Evolutionary conservation across 2,888 invertebrate species (phyloP).

Genomic region (Hirudinaria manillensis): DNA sequence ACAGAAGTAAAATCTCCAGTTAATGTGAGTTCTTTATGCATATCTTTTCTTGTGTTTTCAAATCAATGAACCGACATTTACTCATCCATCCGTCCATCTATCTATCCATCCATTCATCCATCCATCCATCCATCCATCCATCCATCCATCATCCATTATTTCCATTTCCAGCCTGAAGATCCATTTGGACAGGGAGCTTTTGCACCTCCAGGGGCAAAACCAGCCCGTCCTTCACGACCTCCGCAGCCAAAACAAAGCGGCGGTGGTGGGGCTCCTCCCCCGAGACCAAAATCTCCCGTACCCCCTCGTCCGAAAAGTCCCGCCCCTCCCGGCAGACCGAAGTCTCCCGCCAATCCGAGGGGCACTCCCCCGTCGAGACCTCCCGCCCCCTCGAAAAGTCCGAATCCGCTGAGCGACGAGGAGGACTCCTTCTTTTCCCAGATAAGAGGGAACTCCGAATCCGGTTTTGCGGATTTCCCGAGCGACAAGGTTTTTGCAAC

Average conservation of each 20-base stretch:
- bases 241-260: constrained; percentile 30
- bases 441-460: constrained; percentile 9
- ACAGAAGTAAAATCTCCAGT: constrained; percentile 32
- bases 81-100: background rate
- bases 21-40: constrained; percentile 27
- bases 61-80: too few species aligned
- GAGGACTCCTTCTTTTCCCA: constrained; percentile 12
- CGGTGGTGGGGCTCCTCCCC: constrained; percentile 25
- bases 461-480: background rate
- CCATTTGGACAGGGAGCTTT: constrained; percentile 40
- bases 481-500: background rate
- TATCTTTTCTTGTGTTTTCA: background rate
- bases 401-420: background rate
- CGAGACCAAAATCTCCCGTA: constrained; percentile 32
- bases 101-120: background rate
- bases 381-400: constrained; percentile 27
- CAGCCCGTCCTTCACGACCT: constrained; percentile 31
- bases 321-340: constrained; percentile 30
- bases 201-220: constrained; percentile 55
- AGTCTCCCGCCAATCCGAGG: constrained; percentile 10
- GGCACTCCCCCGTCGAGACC: constrained; percentile 27
- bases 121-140: background rate
- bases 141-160: too few species aligned
- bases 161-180: constrained; percentile 32
- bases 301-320: constrained; percentile 34